These are phyloP conservation scores for Elachura formosa DNA, from an alignment of 2,113 vertebrate genomes.

Conservation along the genomic window DNA sequence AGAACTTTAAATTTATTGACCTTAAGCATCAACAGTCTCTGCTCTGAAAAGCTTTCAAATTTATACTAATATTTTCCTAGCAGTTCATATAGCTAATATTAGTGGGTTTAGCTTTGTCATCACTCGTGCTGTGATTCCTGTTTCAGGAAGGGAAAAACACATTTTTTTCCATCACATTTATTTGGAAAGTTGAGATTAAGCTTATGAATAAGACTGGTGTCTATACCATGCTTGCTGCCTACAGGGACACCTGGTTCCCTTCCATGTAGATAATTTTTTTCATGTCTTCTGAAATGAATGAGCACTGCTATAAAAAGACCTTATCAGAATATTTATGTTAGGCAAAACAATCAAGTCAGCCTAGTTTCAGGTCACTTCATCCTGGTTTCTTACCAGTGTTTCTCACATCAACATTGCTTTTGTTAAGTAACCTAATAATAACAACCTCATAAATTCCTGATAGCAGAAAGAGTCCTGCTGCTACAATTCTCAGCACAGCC, in stretches of 20 bases:
- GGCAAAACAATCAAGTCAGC: not conserved
- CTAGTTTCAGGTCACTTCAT: not conserved
- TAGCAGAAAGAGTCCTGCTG: not conserved
- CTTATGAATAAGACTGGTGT: not conserved
- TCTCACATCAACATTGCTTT: not conserved
- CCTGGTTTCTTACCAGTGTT: not conserved
- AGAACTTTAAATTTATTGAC: not conserved
- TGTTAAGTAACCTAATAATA: not conserved
- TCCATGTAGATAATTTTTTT: not conserved
- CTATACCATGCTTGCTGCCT: not conserved
- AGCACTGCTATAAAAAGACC: not conserved
- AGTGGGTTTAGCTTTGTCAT: not conserved
- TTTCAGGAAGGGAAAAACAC: not conserved
- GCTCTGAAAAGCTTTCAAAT: not conserved
- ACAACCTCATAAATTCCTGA: not conserved
- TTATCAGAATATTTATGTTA: not conserved
- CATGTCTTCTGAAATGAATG: not conserved
- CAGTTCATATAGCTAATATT: not conserved
- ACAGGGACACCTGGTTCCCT: not conserved
- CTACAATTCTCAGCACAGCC: not conserved
- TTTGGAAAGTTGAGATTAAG: not conserved
- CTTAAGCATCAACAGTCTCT: not conserved
- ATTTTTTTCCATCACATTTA: not conserved
- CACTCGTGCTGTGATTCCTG: not conserved
- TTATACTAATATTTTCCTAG: not conserved